These are phyloP conservation scores for Harpalus rufipes DNA, from an alignment of 2,888 invertebrate genomes.

Conservation along the genomic window DNA sequence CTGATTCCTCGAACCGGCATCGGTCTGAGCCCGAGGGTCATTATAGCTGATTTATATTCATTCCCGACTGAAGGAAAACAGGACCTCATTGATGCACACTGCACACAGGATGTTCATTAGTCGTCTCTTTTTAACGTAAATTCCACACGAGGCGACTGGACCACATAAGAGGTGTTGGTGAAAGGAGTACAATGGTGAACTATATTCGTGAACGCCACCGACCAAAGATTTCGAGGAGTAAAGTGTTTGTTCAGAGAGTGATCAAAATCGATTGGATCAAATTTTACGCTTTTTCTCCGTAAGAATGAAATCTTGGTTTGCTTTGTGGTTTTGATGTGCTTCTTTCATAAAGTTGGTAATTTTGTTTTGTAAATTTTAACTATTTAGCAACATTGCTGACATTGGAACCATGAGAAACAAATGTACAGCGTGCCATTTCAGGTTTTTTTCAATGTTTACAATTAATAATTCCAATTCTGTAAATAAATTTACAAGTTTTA, in stretches of 20 bases:
- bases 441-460: too few species aligned
- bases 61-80: slow-evolving; percentile 14
- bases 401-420: too few species aligned
- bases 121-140: slow-evolving; percentile 30
- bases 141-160: neutral
- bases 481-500: too few species aligned
- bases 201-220: neutral
- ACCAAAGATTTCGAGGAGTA: neutral
- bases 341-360: neutral
- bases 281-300: slow-evolving; percentile 15
- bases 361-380: too few species aligned
- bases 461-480: too few species aligned
- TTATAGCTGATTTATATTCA: slow-evolving; percentile 50
- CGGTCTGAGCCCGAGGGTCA: slow-evolving; percentile 26
- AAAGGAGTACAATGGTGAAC: neutral
- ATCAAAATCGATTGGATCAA: neutral
- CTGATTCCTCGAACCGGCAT: slow-evolving; percentile 13
- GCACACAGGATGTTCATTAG: slow-evolving; percentile 33
- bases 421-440: too few species aligned
- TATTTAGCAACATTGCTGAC: too few species aligned
- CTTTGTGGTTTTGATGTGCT: neutral
- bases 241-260: neutral
- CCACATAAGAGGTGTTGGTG: too few species aligned
- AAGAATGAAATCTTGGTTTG: slow-evolving; percentile 2
- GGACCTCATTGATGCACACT: slow-evolving; percentile 34